Percentiles rank a stretch among this genome's conserved stretches.
Conservation (phyloP, 2,113 vertebrate species). For the Pelecanoides urinatrix region DNA sequence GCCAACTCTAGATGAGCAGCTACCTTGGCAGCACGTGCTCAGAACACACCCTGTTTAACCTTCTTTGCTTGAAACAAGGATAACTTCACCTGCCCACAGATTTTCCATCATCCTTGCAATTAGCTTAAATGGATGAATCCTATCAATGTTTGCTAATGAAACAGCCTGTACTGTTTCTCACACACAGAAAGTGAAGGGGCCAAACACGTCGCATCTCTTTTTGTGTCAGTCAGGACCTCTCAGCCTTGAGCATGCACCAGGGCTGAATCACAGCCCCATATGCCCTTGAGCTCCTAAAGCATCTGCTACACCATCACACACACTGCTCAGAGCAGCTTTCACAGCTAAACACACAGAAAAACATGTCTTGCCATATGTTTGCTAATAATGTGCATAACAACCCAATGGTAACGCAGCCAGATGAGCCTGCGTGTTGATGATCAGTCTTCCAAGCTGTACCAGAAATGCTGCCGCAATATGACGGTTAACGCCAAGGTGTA, state of each 20-base stretch:
- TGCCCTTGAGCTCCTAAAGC: neutral
- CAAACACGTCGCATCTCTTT: rapidly evolving
- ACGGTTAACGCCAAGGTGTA: neutral
- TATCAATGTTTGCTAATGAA: neutral
- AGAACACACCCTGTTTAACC: neutral
- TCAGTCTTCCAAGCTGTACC: neutral
- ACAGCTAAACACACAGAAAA: neutral
- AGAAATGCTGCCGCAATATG: neutral
- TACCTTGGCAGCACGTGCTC: rapidly evolving
- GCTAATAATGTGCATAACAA: neutral
- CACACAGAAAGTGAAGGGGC: neutral
- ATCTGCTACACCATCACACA: neutral
- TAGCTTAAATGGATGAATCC: neutral
- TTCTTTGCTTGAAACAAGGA: neutral
- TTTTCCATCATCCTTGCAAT: neutral
- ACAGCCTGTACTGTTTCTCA: neutral
- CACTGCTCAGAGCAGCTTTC: neutral
- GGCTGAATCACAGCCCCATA: neutral
- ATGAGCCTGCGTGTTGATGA: neutral
- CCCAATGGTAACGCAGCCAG: neutral
- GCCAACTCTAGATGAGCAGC: neutral
- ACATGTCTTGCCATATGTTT: neutral
- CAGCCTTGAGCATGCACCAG: neutral
- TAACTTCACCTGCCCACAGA: neutral
- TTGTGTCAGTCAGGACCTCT: neutral